Base-by-base conservation (phyloP, 2,797 vertebrate species). In the Xiphophorus birchmanni region DNA sequence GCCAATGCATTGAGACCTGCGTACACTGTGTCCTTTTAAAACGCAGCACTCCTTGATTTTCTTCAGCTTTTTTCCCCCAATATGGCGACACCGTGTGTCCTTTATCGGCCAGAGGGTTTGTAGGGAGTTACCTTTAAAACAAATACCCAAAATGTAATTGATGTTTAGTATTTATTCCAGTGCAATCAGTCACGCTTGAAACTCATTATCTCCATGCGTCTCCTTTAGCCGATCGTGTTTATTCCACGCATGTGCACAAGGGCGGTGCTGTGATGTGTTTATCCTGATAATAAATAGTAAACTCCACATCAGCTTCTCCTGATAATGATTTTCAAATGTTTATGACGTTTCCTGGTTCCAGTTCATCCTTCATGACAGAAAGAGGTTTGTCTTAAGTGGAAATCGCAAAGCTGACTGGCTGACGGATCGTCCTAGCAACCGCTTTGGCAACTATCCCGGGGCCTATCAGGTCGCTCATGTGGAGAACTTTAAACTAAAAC, bases 401-500 rank as follows among this genome's bases (percentile, higher is more conserved):
- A 77, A 82, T 73, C 80, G 58, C 18, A 23, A 56, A 56, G 82
- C 47, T 91, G 83, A 96, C 89, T 96, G 96, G 94, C 75, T 83
- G 67, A 76, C 56, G 69, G 81, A 89, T 90, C 89, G 90, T 95
- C 94, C 89, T 95, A 95, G 95, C 94, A 96, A 96, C 95, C 93
- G 94, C 86, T 90, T 88, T 88, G 94, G 94, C 93, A 90, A 72
- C 76, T 79, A 81, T 92, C 95, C 94, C 92, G 78, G 75, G 58
- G 87, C 95, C 91, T 90, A 90, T 93, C 90, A 45, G 10, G 50
- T 91, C 85, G 82, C 87, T 83, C 5, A 78, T 77, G 32, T 63
- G 2, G 71, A 91, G 90, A 92, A 95, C 94, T 95, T 96, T 96
- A 94, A 96, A 95, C 91, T 89, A n/a, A 81, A 82, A 15, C 0